phyloP scores from a whole-genome alignment of 1,140 invertebrate species.

The Drosophila melanica region DNA sequence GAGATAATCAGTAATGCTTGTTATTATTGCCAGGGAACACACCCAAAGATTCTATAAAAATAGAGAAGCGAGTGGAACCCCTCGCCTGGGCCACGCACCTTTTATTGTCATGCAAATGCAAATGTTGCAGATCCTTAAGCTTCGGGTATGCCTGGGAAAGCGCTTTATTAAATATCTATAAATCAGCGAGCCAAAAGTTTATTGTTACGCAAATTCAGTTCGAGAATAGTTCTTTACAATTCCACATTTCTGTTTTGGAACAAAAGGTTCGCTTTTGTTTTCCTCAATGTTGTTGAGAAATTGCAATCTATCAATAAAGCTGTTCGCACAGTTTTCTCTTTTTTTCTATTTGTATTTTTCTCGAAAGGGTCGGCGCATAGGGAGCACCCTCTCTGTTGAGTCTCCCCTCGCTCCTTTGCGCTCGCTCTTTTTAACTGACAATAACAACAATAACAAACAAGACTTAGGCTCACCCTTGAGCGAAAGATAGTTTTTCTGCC shows the following conservation, averaged over 20 bases:
- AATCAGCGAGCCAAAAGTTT: slow-evolving; percentile 62
- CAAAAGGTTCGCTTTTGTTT: slow-evolving; percentile 67
- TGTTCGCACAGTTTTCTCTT: slow-evolving; percentile 22
- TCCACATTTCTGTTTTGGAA: slow-evolving; percentile 37
- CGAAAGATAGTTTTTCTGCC: slow-evolving; percentile 34
- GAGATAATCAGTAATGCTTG: slow-evolving; percentile 59
- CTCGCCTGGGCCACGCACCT: slow-evolving; percentile 1
- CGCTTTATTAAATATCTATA: slow-evolving; percentile 74
- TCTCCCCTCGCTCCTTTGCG: neutral
- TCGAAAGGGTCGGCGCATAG: slow-evolving; percentile 18
- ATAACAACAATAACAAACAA: slow-evolving; percentile 55
- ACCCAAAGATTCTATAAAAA: slow-evolving; percentile 29
- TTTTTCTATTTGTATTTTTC: too few species aligned
- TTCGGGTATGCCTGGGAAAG: slow-evolving; percentile 55
- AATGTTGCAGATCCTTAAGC: slow-evolving; percentile 3
- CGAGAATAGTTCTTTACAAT: slow-evolving; percentile 39
- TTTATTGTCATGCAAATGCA: slow-evolving; percentile 41
- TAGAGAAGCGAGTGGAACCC: neutral
- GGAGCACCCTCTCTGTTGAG: neutral
- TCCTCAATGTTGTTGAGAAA: slow-evolving; percentile 45
- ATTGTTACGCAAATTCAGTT: slow-evolving; percentile 78
- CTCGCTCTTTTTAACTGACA: slow-evolving; percentile 7
- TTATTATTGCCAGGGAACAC: slow-evolving; percentile 63
- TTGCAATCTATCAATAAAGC: slow-evolving; percentile 80
- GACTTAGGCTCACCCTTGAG: slow-evolving; percentile 46